Conservation (phyloP, 2,113 vertebrate species). For the Perca schrenkii region DNA sequence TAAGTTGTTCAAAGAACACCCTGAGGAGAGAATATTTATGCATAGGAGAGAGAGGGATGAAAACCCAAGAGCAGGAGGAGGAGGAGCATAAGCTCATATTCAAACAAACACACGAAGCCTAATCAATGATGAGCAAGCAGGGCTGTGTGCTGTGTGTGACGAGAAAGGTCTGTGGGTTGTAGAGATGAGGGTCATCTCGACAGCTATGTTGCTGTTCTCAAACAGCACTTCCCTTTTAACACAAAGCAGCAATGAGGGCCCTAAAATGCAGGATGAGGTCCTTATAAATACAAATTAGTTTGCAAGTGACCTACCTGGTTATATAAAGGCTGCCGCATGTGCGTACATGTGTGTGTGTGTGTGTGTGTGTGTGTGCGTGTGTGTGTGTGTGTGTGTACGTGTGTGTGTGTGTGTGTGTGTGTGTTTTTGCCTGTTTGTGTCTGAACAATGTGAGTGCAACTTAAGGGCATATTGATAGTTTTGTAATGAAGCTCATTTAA, state of each 20-base stretch:
- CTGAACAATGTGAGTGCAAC: background rate
- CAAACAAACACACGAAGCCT: conserved; percentile 73
- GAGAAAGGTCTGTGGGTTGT: conserved; percentile 52
- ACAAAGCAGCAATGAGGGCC: conserved; percentile 30
- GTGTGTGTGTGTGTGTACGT: background rate
- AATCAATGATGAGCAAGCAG: conserved; percentile 76
- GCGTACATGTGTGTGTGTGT: background rate
- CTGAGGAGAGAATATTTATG: conserved; percentile 68
- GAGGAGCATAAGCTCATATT: conserved; percentile 67
- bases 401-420: no score
- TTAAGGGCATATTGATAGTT: conserved; percentile 30
- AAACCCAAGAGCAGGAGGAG: conserved; percentile 49
- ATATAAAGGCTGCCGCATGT: conserved; percentile 13
- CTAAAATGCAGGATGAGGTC: conserved; percentile 21
- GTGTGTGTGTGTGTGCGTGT: background rate
- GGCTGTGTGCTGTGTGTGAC: conserved; percentile 58
- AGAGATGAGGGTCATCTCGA: conserved; percentile 38
- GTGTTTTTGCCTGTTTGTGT: background rate
- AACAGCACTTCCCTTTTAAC: conserved; percentile 43
- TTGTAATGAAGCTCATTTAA: conserved; percentile 33
- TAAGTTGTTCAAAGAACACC: conserved; percentile 77
- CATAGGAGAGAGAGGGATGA: conserved; percentile 51
- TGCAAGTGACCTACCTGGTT: conserved; percentile 41
- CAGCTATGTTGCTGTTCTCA: conserved; percentile 28
- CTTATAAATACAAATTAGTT: conserved; percentile 31